phyloP scores from a whole-genome alignment of 2,888 invertebrate genomes.

The Trilocha varians region DNA sequence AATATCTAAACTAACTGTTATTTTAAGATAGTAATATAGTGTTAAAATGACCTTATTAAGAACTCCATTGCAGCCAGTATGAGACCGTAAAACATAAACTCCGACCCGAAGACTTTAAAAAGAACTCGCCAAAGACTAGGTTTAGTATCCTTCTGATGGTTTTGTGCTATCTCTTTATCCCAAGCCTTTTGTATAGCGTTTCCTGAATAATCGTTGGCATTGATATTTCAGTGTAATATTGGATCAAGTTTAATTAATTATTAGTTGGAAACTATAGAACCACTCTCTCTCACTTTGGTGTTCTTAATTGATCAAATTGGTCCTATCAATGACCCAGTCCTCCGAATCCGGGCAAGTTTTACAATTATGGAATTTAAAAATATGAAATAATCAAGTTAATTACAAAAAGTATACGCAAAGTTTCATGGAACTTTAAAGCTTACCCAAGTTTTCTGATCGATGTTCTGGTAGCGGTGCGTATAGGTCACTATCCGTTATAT shows the following conservation, averaged over 20 bases:
- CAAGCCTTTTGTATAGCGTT: slow-evolving; percentile 76
- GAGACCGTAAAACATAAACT: slow-evolving; percentile 76
- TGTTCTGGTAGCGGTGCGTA: slow-evolving; percentile 79
- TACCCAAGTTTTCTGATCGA: slow-evolving; percentile 71
- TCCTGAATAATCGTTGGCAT: slow-evolving; percentile 40
- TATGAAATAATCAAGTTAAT: not conserved
- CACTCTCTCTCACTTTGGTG: no score
- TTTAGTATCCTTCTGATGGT: slow-evolving; percentile 27
- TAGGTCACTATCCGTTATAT: slow-evolving; percentile 78
- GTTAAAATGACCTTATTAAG: slow-evolving; percentile 63
- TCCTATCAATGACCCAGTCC: no score
- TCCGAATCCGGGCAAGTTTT: no score
- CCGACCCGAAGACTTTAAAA: slow-evolving; percentile 74
- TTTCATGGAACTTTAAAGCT: not conserved
- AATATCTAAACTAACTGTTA: no score
- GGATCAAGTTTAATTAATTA: no score
- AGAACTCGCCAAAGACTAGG: slow-evolving; percentile 77
- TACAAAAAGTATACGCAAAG: not conserved
- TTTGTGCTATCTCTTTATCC: slow-evolving; percentile 54
- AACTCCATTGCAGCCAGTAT: slow-evolving; percentile 77
- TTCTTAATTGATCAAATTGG: no score
- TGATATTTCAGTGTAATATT: no score
- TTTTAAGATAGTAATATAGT: not conserved
- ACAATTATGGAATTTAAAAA: not conserved
- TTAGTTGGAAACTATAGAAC: no score